Evolutionary conservation across 2,113 vertebrate genomes (phyloP).

Genomic region (Casuarius casuarius): DNA sequence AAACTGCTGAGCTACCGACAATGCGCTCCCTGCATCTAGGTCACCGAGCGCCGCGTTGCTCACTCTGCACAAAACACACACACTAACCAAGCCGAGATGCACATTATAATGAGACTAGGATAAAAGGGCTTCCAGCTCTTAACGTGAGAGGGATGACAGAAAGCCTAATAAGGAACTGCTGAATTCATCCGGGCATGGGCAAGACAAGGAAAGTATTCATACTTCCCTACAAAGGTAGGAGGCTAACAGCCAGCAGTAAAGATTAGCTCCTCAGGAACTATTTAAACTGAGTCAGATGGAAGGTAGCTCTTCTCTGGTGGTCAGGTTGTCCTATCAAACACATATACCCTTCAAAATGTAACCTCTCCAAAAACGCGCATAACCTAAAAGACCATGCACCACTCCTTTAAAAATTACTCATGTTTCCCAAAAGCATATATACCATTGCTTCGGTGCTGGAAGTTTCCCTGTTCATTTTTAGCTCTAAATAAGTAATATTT

Average conservation of each 20-base stretch:
- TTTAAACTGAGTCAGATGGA: background rate
- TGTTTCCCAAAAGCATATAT: background rate
- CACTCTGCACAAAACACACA: background rate
- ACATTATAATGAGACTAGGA: background rate
- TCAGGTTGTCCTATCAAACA: background rate
- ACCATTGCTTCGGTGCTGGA: background rate
- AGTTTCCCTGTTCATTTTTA: background rate
- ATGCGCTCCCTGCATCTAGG: conserved; percentile 20
- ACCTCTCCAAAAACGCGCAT: background rate
- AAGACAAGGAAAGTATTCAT: background rate
- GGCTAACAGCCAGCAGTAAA: background rate
- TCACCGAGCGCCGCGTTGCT: conserved; percentile 6
- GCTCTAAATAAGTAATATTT: background rate
- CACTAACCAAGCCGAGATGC: background rate
- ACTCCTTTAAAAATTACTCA: background rate
- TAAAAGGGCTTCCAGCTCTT: conserved; percentile 2
- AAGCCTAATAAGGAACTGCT: background rate
- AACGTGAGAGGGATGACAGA: background rate
- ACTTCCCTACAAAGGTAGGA: background rate
- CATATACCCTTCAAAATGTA: background rate
- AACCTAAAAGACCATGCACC: background rate
- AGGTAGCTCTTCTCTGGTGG: background rate
- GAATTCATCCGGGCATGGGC: background rate
- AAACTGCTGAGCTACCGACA: conserved; percentile 42
- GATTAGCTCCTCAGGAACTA: background rate